Conservation (phyloP, 2,797 vertebrate species). For the Myiothlypis coronata region DNA sequence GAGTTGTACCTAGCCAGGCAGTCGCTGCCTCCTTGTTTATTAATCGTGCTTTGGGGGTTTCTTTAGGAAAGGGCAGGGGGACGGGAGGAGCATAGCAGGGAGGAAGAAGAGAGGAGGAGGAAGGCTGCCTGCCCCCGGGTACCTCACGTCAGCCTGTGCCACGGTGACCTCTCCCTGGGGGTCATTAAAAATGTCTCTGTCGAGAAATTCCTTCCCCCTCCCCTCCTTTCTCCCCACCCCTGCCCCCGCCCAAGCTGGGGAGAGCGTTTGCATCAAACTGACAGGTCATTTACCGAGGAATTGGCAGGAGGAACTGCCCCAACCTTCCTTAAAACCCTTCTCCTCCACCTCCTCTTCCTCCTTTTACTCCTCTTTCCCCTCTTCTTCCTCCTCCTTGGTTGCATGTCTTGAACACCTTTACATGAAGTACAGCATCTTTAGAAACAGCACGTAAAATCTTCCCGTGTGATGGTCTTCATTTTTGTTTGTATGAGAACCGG, state of each 20-base stretch:
- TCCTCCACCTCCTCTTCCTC: not conserved
- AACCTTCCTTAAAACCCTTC: not conserved
- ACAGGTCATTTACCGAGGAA: not conserved
- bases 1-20: not conserved
- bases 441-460: not conserved
- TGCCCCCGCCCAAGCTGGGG: not conserved
- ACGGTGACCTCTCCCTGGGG: not conserved
- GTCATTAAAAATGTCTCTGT: constrained; percentile 21
- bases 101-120: not conserved
- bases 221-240: not conserved
- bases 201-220: not conserved
- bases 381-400: not conserved
- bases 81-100: not conserved
- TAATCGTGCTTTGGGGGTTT: not conserved
- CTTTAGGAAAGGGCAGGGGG: not conserved
- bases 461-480: not conserved
- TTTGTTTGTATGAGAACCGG: not conserved
- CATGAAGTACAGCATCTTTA: not conserved
- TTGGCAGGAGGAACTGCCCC: not conserved
- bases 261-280: not conserved
- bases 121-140: not conserved
- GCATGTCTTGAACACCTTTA: accelerated
- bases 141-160: not conserved
- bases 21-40: not conserved
- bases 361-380: not conserved